These are phyloP conservation scores for Ptycholaimellus sp. DNA, from an alignment of 2,888 invertebrate species.

Conservation along the genomic window DNA sequence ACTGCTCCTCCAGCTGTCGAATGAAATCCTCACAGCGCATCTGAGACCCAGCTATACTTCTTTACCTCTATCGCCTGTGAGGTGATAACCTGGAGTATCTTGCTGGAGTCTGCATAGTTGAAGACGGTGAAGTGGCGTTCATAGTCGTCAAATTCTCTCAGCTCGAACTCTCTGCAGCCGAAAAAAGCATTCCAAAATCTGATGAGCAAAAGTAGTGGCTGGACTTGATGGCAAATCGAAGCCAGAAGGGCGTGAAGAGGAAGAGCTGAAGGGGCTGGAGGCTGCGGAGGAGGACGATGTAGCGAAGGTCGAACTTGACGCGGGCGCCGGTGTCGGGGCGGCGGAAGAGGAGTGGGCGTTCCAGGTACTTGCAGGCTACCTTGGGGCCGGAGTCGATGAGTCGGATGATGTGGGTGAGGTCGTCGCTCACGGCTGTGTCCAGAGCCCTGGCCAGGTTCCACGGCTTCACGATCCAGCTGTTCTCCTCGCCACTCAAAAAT, in stretches of 20 bases:
- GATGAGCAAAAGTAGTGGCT: no score
- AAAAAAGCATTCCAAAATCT: no score
- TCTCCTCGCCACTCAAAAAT: constrained; percentile 40
- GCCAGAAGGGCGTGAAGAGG: constrained; percentile 41
- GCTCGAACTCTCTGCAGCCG: constrained; percentile 40
- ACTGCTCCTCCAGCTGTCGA: constrained; percentile 46
- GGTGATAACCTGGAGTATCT: constrained; percentile 14
- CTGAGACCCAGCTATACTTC: constrained; percentile 23
- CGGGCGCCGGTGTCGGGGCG: constrained; percentile 40
- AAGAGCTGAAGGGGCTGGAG: constrained; percentile 43
- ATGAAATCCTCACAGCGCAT: constrained; percentile 56
- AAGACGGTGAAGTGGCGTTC: constrained; percentile 81
- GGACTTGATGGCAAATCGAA: constrained; percentile 57
- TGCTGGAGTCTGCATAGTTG: constrained; percentile 42
- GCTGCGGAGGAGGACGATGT: constrained; percentile 52
- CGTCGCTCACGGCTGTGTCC: constrained; percentile 56
- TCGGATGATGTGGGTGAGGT: constrained; percentile 50
- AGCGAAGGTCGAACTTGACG: constrained; percentile 76
- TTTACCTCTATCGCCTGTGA: not conserved
- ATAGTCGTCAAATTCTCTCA: constrained; percentile 55
- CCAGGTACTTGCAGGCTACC: constrained; percentile 40
- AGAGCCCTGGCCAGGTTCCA: constrained; percentile 67
- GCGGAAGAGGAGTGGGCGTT: constrained; percentile 52
- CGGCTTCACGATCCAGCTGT: constrained; percentile 78
- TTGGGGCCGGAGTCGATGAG: constrained; percentile 59